Evolutionary conservation across 2,113 vertebrate genomes (phyloP).

Genomic region (Peucedramus taeniatus): DNA sequence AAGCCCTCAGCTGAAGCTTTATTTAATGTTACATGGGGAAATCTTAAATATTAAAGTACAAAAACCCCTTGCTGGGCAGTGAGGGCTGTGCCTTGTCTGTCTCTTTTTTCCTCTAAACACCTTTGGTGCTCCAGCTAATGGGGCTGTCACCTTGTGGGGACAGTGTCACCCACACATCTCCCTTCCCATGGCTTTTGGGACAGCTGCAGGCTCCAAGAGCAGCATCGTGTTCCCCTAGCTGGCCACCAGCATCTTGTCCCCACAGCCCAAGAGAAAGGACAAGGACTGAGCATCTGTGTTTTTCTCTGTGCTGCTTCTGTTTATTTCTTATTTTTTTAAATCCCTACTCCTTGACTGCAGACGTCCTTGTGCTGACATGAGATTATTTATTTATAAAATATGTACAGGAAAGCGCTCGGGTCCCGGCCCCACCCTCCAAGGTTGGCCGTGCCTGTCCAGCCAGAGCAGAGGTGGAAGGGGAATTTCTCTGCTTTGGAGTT

Average conservation of each 20-base stretch:
- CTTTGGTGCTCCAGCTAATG: neutral
- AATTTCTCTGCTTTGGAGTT: neutral
- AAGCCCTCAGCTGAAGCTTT: constrained; percentile 15
- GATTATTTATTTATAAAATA: constrained; percentile 64
- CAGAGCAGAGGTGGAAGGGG: neutral
- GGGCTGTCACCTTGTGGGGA: neutral
- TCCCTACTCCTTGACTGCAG: constrained; percentile 21
- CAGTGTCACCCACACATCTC: neutral
- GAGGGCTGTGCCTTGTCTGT: neutral
- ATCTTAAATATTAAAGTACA: neutral
- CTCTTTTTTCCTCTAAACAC: neutral
- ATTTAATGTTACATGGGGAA: neutral
- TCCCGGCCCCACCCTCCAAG: neutral
- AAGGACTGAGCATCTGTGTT: neutral
- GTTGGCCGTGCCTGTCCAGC: neutral
- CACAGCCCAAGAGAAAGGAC: neutral
- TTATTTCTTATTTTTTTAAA: constrained; percentile 36
- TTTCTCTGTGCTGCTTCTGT: constrained; percentile 41
- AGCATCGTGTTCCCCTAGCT: fast-evolving
- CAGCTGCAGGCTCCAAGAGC: neutral
- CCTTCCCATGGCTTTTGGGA: neutral
- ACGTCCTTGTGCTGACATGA: constrained; percentile 9
- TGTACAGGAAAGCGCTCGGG: constrained; percentile 31
- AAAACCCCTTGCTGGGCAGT: neutral
- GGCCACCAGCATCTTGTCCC: neutral